Evolutionary conservation across 2,113 vertebrate species (phyloP).

Genomic region (Azemiops feae): DNA sequence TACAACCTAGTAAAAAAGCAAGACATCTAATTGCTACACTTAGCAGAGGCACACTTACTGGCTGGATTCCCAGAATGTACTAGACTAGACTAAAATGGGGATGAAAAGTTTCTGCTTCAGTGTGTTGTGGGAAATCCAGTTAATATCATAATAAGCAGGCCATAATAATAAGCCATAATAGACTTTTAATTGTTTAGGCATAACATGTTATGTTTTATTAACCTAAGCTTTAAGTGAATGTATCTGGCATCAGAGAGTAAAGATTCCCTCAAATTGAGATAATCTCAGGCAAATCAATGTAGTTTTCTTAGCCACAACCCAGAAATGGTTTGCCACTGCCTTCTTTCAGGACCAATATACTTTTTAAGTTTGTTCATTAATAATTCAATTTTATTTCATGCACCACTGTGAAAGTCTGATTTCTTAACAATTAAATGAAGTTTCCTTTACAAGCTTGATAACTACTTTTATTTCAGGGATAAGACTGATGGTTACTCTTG

Average conservation of each 20-base stretch:
- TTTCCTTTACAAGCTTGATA: conserved; percentile 3
- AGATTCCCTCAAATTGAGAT: not conserved
- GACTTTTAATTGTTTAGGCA: not conserved
- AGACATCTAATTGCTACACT: not conserved
- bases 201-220: not conserved
- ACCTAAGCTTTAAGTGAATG: not conserved
- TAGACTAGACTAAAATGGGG: not conserved
- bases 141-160: not conserved
- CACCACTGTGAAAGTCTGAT: not conserved
- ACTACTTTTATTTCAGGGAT: not conserved
- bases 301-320: not conserved
- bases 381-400: not conserved
- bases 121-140: not conserved
- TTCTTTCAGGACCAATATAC: not conserved
- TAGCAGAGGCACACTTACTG: not conserved
- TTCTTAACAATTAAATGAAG: conserved; percentile 29
- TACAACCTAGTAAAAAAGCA: not conserved
- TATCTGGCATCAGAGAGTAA: not conserved
- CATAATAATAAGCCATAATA: not conserved
- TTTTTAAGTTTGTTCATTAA: conserved; percentile 15
- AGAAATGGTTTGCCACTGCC: not conserved
- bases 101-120: not conserved
- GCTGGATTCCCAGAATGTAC: not conserved
- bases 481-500: not conserved
- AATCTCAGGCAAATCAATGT: not conserved